Base-by-base conservation (phyloP, 2,797 vertebrate species). In the Brachymystax lenok region DNA sequence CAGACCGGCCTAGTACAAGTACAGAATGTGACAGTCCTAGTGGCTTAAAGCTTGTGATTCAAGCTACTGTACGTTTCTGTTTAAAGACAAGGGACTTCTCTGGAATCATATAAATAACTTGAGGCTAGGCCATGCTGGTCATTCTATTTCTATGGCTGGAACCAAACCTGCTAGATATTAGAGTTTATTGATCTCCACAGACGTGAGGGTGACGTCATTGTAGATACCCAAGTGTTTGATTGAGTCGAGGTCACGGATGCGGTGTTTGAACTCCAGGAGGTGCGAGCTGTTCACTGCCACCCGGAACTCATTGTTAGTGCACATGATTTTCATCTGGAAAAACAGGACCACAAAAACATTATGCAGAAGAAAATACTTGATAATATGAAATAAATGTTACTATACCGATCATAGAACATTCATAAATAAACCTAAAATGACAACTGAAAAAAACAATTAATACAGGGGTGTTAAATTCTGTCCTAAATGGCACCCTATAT, bases 211-310 rank as follows among this genome's bases (percentile, higher is more conserved):
- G 54, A 96, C 4, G 74, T 96, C 94, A 4, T 91, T 90, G 0
- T 0, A 19, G 10, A 96, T 83, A 64, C 56, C 54, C 27, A 96
- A 72, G 1, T 2, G 67, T 73, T 17, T 93, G 83, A 96, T 88
- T 70, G 92, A 87, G 0, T 76, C 80, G 69, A 96, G 90, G 51
- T 85, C 80, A 78, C 27, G 89, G 77, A 94, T 21, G 0, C 95
- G 91, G 87, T 94, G 93, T 71, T 74, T 85, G 87, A 85, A 97
- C 88, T 95, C 93, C 85, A 95, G 63, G 81, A 96, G 1, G 78
- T 95, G 95, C 0, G 84, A 77, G 0, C 93, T 93, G 0, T 96
- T 90, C 67, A 92, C 94, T 0, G 93, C 94, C 24, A 96, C 89
- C 84, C 92, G 95, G 81, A 91, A 95, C 71, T 92, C 88, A 46